phyloP scores from a whole-genome alignment of 1,140 invertebrate genomes.

The Coptotermes formosanus region DNA sequence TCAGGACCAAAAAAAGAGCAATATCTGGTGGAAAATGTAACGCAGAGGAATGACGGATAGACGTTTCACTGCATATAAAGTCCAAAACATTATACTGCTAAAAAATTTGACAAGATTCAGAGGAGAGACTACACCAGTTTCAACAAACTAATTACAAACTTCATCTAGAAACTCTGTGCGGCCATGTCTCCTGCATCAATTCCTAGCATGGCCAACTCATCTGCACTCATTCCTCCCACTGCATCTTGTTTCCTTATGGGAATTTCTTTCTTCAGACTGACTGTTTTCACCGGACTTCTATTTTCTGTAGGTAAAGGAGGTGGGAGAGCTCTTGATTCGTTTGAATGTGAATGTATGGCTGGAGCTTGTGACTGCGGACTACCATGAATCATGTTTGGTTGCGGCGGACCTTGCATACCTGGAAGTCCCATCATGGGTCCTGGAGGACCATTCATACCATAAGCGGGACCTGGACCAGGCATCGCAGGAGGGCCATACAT shows the following conservation, averaged over 20 bases:
- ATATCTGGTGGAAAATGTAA: too few relatives aligned
- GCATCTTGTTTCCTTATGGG: background rate
- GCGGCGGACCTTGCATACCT: background rate
- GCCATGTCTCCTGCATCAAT: constrained; percentile 51
- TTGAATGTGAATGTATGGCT: background rate
- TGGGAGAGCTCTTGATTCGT: background rate
- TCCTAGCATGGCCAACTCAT: constrained; percentile 51
- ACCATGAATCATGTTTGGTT: background rate
- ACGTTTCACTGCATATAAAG: too few relatives aligned
- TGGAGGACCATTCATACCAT: background rate
- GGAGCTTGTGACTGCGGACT: background rate
- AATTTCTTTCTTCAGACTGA: too few relatives aligned
- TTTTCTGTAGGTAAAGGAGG: background rate
- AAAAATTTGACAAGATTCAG: too few relatives aligned
- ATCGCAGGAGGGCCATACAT: background rate
- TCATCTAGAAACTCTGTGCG: constrained; percentile 31
- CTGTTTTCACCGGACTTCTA: background rate
- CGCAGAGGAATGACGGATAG: too few relatives aligned
- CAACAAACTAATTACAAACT: too few relatives aligned
- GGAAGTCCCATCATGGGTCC: background rate
- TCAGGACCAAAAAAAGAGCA: too few relatives aligned
- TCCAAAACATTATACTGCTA: too few relatives aligned
- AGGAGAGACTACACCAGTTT: too few relatives aligned
- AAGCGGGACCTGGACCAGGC: background rate
- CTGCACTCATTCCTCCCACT: constrained; percentile 32